These are phyloP conservation scores for Meandrina meandrites DNA, from an alignment of 92 coral and sea anemone genomes.

Conservation along the genomic window DNA sequence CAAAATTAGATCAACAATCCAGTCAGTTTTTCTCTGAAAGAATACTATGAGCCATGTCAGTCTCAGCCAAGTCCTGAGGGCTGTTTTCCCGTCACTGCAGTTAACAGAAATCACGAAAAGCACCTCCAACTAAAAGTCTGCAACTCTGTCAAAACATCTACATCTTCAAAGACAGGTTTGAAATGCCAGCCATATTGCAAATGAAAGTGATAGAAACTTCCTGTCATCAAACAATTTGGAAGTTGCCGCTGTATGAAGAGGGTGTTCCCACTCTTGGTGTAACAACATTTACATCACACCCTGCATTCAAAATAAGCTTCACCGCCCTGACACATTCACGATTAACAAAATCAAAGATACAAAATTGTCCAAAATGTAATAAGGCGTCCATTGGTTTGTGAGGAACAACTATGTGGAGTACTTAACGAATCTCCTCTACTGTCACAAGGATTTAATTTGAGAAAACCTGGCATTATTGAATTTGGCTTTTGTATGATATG, in stretches of 20 bases:
- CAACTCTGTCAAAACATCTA: constrained; percentile 34
- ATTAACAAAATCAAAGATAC: too few relatives aligned
- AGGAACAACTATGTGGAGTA: constrained; percentile 57
- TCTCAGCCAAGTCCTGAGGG: constrained; percentile 49
- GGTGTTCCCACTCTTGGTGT: constrained; percentile 59
- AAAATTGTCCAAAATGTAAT: constrained; percentile 2
- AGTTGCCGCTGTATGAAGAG: constrained; percentile 57
- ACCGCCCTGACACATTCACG: constrained; percentile 43
- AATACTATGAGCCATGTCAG: not conserved
- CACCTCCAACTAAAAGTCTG: constrained; percentile 49
- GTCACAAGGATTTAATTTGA: constrained; percentile 61
- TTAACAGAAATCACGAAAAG: constrained; percentile 58
- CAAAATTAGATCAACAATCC: too few relatives aligned
- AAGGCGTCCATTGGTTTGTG: too few relatives aligned
- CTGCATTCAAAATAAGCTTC: constrained; percentile 50
- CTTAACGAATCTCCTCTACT: constrained; percentile 52
- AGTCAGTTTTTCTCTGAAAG: not conserved
- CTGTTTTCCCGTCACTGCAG: constrained; percentile 50
- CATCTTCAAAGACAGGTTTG: constrained; percentile 23
- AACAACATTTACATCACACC: constrained; percentile 55
- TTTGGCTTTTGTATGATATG: too few relatives aligned
- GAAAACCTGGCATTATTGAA: constrained; percentile 42
- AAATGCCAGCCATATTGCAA: not conserved
- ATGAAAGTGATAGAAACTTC: too few relatives aligned
- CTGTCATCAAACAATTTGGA: too few relatives aligned